These are phyloP conservation scores for Cryptotermes secundus DNA, from an alignment of 1,140 invertebrate species.

Conservation along the genomic window DNA sequence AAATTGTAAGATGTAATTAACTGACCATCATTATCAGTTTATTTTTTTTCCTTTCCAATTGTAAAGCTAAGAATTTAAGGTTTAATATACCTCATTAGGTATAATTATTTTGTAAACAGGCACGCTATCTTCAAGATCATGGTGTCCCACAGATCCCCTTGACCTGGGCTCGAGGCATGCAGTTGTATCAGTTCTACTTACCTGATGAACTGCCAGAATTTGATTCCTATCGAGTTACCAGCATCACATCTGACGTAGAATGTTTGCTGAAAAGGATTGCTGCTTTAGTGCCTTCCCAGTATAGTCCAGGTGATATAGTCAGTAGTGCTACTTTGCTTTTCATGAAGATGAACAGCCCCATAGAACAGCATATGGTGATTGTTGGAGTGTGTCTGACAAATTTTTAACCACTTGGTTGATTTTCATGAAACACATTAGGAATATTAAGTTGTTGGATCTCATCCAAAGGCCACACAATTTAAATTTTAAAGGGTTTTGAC, in stretches of 20 bases:
- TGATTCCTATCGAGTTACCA: conserved; percentile 71
- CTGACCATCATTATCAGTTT: neutral
- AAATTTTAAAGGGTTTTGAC: too few species aligned
- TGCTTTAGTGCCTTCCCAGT: conserved; percentile 65
- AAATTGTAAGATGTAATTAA: too few species aligned
- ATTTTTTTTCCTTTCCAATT: neutral
- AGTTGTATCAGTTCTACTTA: conserved; percentile 81
- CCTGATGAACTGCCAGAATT: conserved; percentile 80
- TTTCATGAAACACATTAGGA: too few species aligned
- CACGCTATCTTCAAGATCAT: conserved; percentile 73
- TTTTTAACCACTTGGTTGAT: too few species aligned
- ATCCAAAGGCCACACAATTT: too few species aligned
- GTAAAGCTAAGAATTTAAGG: conserved; percentile 24
- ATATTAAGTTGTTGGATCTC: too few species aligned
- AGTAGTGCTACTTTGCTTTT: too few species aligned
- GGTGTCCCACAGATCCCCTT: conserved; percentile 68
- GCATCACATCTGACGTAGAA: conserved; percentile 75
- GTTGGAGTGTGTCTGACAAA: too few species aligned
- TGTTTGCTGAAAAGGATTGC: conserved; percentile 73
- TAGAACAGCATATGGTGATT: too few species aligned
- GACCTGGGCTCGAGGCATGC: conserved; percentile 73
- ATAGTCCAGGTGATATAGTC: conserved; percentile 53
- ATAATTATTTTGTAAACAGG: conserved; percentile 30
- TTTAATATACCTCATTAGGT: neutral
- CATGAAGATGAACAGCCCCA: too few species aligned